Base-by-base conservation (phyloP, 2,113 vertebrate species). In the Cathartes aura region DNA sequence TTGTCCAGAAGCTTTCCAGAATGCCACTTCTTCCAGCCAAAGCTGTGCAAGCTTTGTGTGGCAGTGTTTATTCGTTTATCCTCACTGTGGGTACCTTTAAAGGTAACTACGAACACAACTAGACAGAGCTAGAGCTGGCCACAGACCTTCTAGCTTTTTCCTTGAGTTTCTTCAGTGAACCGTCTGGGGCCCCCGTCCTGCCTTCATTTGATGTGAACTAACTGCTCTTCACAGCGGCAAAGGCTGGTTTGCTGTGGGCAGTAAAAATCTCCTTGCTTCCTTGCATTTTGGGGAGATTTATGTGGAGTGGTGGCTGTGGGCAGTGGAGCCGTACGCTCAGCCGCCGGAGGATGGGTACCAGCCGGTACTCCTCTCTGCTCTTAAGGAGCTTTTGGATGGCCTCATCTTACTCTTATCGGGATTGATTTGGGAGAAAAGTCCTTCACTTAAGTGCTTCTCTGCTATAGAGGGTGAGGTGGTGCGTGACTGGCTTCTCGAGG, bases 271-370 rank as follows among this genome's bases (percentile, higher is more conserved):
- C 4, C 36, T 26, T 3, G 1, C 5, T 48, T n/a, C 53, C 53
- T 50, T 12, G 8, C 12, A 1, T 68, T 40, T 43, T 19, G 55
- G 36, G 20, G 27, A 52, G 5, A 4, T 34, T 42, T 47, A 4
- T 17, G 17, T 18, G 5, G 50, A 13, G 24, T 7, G 19, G 27
- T 34, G 53, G 18, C 52, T 24, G 21, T 26, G 45, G n/a, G 36
- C 26, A 29, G 27, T 12, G 52, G 10, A 52, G 5, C 32, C 1
- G 2, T 12, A 22, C 0, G 3, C 30, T 45, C 23, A 26, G 32
- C 4, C 9, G 2, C 15, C 34, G 59, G 23, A 52, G 40, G 24
- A 43, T 16, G 19, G 34, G n/a, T 60, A n/a, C 34, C 23, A 42
- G 21, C 15, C 1, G 7, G 16, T 17, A 20, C 24, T 59, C 16